Base-by-base conservation (phyloP, 2,888 invertebrate species). In the Acrocyrtus sp. region DNA sequence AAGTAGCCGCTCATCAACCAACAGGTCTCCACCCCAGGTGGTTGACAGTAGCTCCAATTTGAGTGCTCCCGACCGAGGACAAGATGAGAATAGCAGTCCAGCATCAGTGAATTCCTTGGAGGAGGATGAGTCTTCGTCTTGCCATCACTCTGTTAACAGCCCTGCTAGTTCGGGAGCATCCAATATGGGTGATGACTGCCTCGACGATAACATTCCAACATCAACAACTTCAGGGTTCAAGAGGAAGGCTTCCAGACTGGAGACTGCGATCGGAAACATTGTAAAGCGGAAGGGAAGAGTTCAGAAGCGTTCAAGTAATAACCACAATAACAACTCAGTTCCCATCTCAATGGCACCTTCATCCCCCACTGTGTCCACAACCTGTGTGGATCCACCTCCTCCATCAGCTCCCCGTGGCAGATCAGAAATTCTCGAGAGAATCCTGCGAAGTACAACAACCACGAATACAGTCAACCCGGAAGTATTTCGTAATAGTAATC, bases 141-240 rank as follows among this genome's bases (percentile, higher is more conserved):
- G 10, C 39, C n/a, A 4, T 68, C 61, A 15, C 21, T 61, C 34
- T 5, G 45, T 45, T 2, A 34, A 56, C 51, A 63, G 63, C 62
- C 70, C 63, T 10, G 62, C 41, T 12, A 34, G 34, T 34, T 34
- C 34, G 5, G 70, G 57, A 24, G 45, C 34, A 21, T 69, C 61
- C 26, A 53, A 26, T 6, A 61, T 51, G 29, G 61, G 39, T 8
- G 70, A 70, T 57, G 58, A 58, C 12, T 72, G 43, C 27, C 5
- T 54, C 22, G 72, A 72, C 41, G 72, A 72, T 51, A 72, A 72
- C 72, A 72, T 72, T 72, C 72, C 72, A 72, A 72, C 72, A 24
- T 72, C 72, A 10, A 72, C 72, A 5, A 72, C 72, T 6, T 72
- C 72, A 26, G 72, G 72, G 6, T 72, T 72, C 29, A 58, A 47